phyloP scores from a whole-genome alignment of 2,113 vertebrate genomes.

The Triplophysa tibetana region DNA sequence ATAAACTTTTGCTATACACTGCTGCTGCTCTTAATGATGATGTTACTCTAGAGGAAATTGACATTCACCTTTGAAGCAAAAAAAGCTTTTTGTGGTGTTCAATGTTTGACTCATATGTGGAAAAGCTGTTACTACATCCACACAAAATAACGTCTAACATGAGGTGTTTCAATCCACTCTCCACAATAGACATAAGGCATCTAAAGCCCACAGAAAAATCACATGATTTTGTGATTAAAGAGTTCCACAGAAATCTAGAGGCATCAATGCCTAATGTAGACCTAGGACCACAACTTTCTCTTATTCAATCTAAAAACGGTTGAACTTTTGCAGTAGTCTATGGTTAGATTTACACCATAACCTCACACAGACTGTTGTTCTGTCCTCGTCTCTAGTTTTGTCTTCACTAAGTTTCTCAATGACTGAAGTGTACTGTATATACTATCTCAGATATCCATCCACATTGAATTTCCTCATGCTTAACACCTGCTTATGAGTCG shows the following conservation, averaged over 20 bases:
- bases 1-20: conserved; percentile 34
- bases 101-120: conserved; percentile 5
- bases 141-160: conserved; percentile 13
- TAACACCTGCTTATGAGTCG: conserved; percentile 19
- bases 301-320: background rate
- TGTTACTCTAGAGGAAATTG: conserved; percentile 1
- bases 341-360: background rate
- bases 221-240: too few species aligned
- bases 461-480: conserved; percentile 32
- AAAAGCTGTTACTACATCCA: background rate
- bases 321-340: background rate
- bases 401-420: conserved; percentile 22
- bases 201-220: too few species aligned
- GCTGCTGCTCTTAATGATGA: conserved; percentile 41
- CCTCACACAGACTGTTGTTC: background rate
- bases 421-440: conserved; percentile 7
- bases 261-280: background rate
- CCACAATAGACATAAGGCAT: too few species aligned
- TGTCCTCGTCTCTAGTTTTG: conserved; percentile 22
- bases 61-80: background rate
- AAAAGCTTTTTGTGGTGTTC: conserved; percentile 1
- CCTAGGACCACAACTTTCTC: background rate
- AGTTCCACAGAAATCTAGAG: background rate
- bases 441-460: conserved; percentile 28
- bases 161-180: conserved; percentile 15